Evolutionary conservation across 2,888 invertebrate species (phyloP), one percentile per base, ranked within the genome.

Genomic region (Limnephilus marmoratus): DNA sequence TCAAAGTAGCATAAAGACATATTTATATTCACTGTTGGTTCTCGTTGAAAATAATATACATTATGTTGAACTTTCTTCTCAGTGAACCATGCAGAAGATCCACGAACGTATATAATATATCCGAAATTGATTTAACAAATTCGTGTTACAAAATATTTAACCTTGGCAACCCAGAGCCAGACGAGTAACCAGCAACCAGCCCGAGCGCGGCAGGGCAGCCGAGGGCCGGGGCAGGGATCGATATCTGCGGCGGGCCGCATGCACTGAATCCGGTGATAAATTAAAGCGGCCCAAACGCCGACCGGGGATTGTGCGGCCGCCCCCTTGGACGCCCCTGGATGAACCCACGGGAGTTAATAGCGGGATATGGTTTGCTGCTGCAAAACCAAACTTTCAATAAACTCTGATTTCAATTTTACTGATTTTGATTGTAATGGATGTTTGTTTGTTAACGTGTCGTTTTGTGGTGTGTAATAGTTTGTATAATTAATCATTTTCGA

Each of bases 191-290:
- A 41, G 41, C 41, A 5, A 5, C 93, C 92, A 92, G 92, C 81
- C 88, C 24, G 68, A 68, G 68, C 68, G 68, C 68, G 68, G 68
- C 68, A 68, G 68, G 68, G 37, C 41, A 41, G 80, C 68, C n/a
- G 88, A 80, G 93, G 91, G 92, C 91, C 93, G 83, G 89, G 92
- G 91, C 90, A 92, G 91, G 94, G 95, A 95, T 95, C 95, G 95
- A 95, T 95, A 95, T 94, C 89, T 89, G 89, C 86, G 90, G 95
- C 95, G 95, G 95, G 94, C 95, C 95, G 94, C 95, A 94, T 94
- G 95, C 95, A 95, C 94, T 94, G 95, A 93, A 93, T 95, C 95
- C 95, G 95, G 95, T 95, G 95, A 95, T 95, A 95, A 95, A 95
- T 95, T 95, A 95, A 68, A 95, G 95, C 94, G 95, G 94, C 95